Evolutionary conservation across 2,113 vertebrate genomes (phyloP).

Genomic region (Heterotis niloticus): DNA sequence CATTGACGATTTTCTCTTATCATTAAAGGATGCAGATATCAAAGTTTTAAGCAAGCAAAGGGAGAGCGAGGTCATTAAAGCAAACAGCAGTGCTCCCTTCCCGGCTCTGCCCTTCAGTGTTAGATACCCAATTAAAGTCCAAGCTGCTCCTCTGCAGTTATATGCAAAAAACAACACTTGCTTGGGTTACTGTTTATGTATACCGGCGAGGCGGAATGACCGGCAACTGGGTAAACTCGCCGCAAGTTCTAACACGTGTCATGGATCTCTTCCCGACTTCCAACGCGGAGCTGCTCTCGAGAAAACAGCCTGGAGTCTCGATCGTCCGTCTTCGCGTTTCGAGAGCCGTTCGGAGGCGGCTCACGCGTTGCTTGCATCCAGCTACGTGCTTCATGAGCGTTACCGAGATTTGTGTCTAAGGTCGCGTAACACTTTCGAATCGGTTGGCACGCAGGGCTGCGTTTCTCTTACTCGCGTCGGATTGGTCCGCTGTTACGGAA

Average conservation of each 20-base stretch:
- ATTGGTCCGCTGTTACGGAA: neutral
- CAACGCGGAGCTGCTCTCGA: neutral
- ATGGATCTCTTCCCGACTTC: neutral
- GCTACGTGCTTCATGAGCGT: neutral
- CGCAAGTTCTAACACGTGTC: neutral
- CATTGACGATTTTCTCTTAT: conserved; percentile 41
- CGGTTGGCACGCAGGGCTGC: neutral
- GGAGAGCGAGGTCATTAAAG: conserved; percentile 43
- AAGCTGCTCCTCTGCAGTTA: conserved; percentile 47
- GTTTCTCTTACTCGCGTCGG: neutral
- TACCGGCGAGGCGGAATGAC: neutral
- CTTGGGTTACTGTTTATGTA: conserved; percentile 22
- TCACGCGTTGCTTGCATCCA: too few relatives aligned
- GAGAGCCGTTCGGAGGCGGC: too few relatives aligned
- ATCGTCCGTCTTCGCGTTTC: too few relatives aligned
- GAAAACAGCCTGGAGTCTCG: neutral
- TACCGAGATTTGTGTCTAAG: neutral
- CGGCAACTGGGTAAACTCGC: neutral
- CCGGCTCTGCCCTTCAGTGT: conserved; percentile 37
- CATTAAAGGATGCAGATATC: conserved; percentile 38
- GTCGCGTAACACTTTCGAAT: too few relatives aligned
- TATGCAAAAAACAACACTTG: conserved; percentile 29
- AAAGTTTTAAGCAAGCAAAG: conserved; percentile 28
- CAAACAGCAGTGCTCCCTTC: conserved; percentile 44
- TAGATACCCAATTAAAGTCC: conserved; percentile 44